Percentiles rank a stretch among this genome's conserved stretches.
Evolutionary conservation across 2,888 invertebrate species (phyloP).

Genomic region (Ophraella communa): DNA sequence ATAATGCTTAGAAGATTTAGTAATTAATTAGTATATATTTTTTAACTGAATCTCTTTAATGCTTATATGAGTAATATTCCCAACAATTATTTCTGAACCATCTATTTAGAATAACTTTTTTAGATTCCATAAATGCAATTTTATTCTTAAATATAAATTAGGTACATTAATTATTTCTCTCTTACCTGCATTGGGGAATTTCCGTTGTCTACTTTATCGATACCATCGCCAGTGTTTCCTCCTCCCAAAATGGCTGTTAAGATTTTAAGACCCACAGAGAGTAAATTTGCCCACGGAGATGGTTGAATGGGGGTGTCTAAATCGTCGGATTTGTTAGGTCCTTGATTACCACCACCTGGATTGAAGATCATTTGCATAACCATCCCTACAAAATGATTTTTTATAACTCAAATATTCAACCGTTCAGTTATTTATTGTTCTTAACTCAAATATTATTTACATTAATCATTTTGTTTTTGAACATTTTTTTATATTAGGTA

Average conservation of each 20-base stretch:
- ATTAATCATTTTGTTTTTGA: no score
- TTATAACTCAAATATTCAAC: not conserved
- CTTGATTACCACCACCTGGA: constrained; percentile 63
- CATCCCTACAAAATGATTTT: constrained; percentile 69
- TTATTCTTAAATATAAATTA: no score
- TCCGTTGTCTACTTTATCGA: constrained; percentile 90
- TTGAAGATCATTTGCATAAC: constrained; percentile 89
- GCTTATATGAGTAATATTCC: no score
- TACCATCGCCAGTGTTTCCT: constrained; percentile 77
- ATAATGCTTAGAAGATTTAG: no score
- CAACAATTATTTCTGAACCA: no score
- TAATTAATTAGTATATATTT: no score
- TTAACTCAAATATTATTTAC: no score
- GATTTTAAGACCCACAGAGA: constrained; percentile 86
- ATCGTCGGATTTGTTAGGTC: constrained; percentile 83
- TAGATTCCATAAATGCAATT: no score
- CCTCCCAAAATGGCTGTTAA: constrained; percentile 84
- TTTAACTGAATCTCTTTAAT: no score
- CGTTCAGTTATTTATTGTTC: not conserved
- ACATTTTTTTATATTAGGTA: no score
- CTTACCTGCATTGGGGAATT: constrained; percentile 86
- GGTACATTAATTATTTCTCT: constrained; percentile 10
- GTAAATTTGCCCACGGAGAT: constrained; percentile 87
- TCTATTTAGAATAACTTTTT: no score
- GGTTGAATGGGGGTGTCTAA: constrained; percentile 72